These are phyloP conservation scores for Deladenus siricidicola DNA, from an alignment of 2,888 invertebrate species.

Conservation along the genomic window DNA sequence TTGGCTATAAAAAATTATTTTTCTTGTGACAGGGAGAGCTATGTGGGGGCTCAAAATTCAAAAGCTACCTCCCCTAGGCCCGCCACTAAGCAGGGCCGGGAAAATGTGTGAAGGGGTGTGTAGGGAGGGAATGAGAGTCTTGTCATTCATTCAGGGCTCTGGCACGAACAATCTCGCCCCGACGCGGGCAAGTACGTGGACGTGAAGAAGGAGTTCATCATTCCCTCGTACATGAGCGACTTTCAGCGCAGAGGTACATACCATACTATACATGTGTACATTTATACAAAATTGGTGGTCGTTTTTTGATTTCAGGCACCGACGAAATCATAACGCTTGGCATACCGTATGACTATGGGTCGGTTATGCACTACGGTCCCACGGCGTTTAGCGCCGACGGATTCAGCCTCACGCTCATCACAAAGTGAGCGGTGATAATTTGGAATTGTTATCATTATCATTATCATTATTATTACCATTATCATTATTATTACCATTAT, in stretches of 20 bases:
- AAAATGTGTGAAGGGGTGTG: neutral
- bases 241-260: constrained; percentile 26
- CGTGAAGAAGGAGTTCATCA: constrained; percentile 35
- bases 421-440: constrained; percentile 16
- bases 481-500: too few relatives aligned
- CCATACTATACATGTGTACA: constrained; percentile 2
- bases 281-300: neutral
- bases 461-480: too few relatives aligned
- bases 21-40: too few relatives aligned
- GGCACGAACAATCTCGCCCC: constrained; percentile 53
- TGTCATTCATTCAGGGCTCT: constrained; percentile 49
- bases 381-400: constrained; percentile 50
- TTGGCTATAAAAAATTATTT: too few relatives aligned
- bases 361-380: constrained; percentile 51
- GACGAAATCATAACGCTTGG: constrained; percentile 33
- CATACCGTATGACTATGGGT: constrained; percentile 51
- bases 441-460: too few relatives aligned
- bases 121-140: neutral
- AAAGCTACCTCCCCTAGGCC: too few relatives aligned
- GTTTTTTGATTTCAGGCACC: constrained; percentile 14
- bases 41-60: too few relatives aligned
- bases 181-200: constrained; percentile 37
- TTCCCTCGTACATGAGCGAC: constrained; percentile 46
- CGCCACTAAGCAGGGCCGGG: too few relatives aligned
- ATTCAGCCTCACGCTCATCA: constrained; percentile 45